Conservation (phyloP, 1,140 invertebrate genomes). For the Eubasilissa regina region DNA sequence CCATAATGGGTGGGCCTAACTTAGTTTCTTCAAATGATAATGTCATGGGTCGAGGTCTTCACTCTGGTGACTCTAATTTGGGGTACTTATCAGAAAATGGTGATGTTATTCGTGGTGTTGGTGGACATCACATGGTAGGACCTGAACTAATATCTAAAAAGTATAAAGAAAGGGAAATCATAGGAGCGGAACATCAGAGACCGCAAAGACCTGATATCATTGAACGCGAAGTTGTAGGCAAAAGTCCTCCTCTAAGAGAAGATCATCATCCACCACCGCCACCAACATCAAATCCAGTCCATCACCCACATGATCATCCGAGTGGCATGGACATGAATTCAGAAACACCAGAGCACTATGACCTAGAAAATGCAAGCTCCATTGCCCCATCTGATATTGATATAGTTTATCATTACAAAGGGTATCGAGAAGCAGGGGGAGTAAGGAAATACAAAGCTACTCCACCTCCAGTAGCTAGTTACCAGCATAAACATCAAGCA, state of each 20-base stretch:
- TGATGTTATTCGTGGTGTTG: conserved; percentile 79
- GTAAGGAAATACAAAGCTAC: conserved; percentile 89
- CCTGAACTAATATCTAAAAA: conserved; percentile 89
- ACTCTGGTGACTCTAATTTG: conserved; percentile 74
- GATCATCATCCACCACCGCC: conserved; percentile 85
- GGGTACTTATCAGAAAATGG: conserved; percentile 78
- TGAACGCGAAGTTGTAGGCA: conserved; percentile 88
- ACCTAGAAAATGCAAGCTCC: conserved; percentile 96
- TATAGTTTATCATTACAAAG: conserved; percentile 97
- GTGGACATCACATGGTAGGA: conserved; percentile 79
- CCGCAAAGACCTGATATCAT: conserved; percentile 94
- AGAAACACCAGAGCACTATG: conserved; percentile 95
- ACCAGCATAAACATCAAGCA: conserved; percentile 85
- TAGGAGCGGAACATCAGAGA: conserved; percentile 76
- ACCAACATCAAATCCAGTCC: conserved; percentile 75
- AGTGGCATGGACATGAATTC: conserved; percentile 80
- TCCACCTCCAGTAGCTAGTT: conserved; percentile 80
- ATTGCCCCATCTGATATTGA: conserved; percentile 98
- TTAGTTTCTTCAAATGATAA: conserved; percentile 74
- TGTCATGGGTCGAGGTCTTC: conserved; percentile 73
- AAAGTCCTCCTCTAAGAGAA: conserved; percentile 82
- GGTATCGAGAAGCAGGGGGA: conserved; percentile 85
- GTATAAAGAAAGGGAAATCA: conserved; percentile 88
- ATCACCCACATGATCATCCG: conserved; percentile 79
- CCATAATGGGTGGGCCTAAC: conserved; percentile 72